These are phyloP conservation scores for Caranx ignobilis DNA, from an alignment of 2,113 vertebrate species.

Conservation along the genomic window DNA sequence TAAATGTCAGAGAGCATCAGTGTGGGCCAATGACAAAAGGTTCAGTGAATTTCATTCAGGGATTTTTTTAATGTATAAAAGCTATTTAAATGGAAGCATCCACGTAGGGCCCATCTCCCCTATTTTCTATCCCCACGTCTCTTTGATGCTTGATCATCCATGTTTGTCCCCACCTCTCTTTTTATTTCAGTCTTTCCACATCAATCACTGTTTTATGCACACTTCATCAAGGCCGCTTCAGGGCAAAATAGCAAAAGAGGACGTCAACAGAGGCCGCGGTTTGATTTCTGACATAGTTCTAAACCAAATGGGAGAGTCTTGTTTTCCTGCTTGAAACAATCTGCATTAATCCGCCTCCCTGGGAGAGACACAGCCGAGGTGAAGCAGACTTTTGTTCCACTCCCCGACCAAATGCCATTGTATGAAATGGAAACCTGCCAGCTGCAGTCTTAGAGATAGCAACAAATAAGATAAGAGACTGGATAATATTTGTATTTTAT, in stretches of 20 bases:
- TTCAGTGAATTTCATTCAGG: conserved; percentile 39
- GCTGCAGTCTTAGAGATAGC: background rate
- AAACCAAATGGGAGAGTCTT: conserved; percentile 30
- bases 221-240: conserved; percentile 47
- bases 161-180: conserved; percentile 33
- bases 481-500: background rate
- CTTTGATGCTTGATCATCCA: conserved; percentile 68
- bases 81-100: conserved; percentile 51
- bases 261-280: conserved; percentile 13
- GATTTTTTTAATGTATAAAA: conserved; percentile 35
- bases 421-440: conserved; percentile 9
- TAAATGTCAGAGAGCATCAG: conserved; percentile 66
- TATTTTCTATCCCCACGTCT: conserved; percentile 5
- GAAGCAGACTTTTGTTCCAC: conserved; percentile 24
- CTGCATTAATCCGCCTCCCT: conserved; percentile 40
- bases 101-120: conserved; percentile 8
- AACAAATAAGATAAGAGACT: background rate
- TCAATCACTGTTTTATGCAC: conserved; percentile 50
- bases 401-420: conserved; percentile 36
- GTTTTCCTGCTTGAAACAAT: conserved; percentile 52
- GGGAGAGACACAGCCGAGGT: conserved; percentile 15
- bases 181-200: conserved; percentile 31
- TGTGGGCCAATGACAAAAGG: conserved; percentile 37
- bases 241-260: conserved; percentile 45
- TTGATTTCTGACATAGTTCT: conserved; percentile 60